phyloP scores from a whole-genome alignment of 1,140 invertebrate species.

The Oncopeltus fasciatus region DNA sequence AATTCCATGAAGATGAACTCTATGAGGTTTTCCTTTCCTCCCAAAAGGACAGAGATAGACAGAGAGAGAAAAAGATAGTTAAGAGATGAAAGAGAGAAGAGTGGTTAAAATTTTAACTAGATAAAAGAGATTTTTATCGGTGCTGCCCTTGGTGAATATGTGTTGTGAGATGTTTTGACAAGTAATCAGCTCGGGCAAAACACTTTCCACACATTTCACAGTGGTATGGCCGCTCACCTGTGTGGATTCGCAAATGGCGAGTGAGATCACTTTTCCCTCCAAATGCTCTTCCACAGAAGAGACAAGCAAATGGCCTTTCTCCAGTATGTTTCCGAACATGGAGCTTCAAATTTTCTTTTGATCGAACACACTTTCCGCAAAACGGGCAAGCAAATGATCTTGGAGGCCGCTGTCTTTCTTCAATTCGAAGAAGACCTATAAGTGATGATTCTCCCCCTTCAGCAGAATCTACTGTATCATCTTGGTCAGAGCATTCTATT shows the following conservation, averaged over 20 bases:
- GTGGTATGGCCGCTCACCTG: constrained; percentile 72
- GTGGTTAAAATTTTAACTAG: not conserved
- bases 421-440: constrained; percentile 41
- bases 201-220: constrained; percentile 83
- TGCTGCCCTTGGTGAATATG: constrained; percentile 47
- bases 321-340: constrained; percentile 81
- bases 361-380: constrained; percentile 74
- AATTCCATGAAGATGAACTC: not conserved
- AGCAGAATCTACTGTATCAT: constrained; percentile 47
- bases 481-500: constrained; percentile 38
- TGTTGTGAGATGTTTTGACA: constrained; percentile 80
- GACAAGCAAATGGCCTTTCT: constrained; percentile 70
- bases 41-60: not conserved
- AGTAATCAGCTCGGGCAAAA: constrained; percentile 74
- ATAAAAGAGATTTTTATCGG: not conserved
- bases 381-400: constrained; percentile 67
- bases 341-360: constrained; percentile 74
- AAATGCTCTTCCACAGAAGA: constrained; percentile 73
- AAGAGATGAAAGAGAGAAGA: constrained; percentile 3
- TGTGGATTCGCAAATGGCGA: constrained; percentile 71
- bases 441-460: constrained; percentile 41
- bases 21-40: constrained; percentile 2
- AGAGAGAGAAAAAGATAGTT: not conserved
- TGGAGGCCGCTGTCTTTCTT: constrained; percentile 44
- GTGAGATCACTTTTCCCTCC: constrained; percentile 75